phyloP scores from a whole-genome alignment of 1,140 invertebrate genomes.

The Papilio xuthus region DNA sequence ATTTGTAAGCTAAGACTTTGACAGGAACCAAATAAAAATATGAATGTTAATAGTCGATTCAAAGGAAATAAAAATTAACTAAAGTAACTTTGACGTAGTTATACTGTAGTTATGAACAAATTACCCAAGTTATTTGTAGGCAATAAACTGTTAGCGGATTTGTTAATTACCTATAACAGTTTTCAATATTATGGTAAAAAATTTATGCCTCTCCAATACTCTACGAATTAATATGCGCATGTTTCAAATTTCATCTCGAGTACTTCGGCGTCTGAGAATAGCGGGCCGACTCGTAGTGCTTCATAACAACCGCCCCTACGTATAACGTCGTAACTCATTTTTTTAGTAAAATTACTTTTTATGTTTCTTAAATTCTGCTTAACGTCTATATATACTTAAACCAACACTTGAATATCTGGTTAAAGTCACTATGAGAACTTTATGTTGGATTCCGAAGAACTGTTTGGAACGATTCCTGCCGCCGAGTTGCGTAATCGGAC shows the following conservation, averaged over 20 bases:
- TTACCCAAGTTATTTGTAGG: neutral
- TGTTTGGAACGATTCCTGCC: no score
- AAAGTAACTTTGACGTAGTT: neutral
- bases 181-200: constrained; percentile 17
- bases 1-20: neutral
- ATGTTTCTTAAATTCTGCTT: neutral
- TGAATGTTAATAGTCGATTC: neutral
- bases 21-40: neutral
- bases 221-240: constrained; percentile 29
- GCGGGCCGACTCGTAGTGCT: constrained; percentile 20
- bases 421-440: no score
- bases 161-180: neutral
- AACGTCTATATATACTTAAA: neutral
- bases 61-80: neutral
- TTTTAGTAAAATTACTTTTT: neutral
- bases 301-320: neutral
- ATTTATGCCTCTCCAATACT: constrained; percentile 18
- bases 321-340: neutral
- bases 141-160: neutral
- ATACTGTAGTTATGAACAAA: neutral
- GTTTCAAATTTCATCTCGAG: constrained; percentile 35
- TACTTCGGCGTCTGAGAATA: constrained; percentile 33
- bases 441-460: no score
- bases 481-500: no score
- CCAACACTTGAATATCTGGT: neutral